Base-by-base conservation (phyloP, 2,888 invertebrate species). In the Cryptophagus acutangulus region DNA sequence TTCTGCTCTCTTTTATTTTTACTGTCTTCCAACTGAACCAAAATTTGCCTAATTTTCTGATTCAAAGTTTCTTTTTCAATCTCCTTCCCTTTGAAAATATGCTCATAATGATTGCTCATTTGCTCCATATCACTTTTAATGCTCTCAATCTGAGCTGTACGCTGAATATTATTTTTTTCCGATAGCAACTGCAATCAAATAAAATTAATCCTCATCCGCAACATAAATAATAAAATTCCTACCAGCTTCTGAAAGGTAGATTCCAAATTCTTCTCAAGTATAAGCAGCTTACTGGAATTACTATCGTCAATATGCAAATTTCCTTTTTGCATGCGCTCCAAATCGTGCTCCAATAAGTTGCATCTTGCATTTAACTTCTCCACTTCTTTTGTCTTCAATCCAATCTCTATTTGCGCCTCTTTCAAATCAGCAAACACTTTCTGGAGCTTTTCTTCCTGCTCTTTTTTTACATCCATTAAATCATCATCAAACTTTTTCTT, bases 191-290 rank as follows among this genome's bases (percentile, higher is more conserved):
- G n/a, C n/a, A n/a, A 46, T 8, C 56, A 55, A 25, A 16, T 10
- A 30, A 43, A 39, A 25, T 5, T 31, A 13, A 31, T 31, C 16
- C 16, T 20, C n/a, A n/a, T n/a, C n/a, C n/a, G n/a, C n/a, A n/a
- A n/a, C n/a, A n/a, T n/a, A 9, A 20, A 9, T 20, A 9, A 20
- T 20, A 20, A 9, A 20, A 20, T 20, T 20, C 50, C 60, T 61
- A 78, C 78, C 70, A 79, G 55, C 66, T 79, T 77, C 53, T 78
- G 75, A 56, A 77, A 77, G 57, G 76, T 75, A 0, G 73, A 65
- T 58, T 79, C 78, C 17, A 77, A 57, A 58, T 74, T 74, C 57
- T 76, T 73, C 51, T 78, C 77, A 8, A 76, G 71, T 1, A 75
- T 49, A 3, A 73, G 63, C 5, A 77, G 52, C 50, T 65, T 68